Percentiles rank a stretch among this genome's conserved stretches.
Conservation (phyloP, 2,797 vertebrate genomes). For the Potorous gilbertii region DNA sequence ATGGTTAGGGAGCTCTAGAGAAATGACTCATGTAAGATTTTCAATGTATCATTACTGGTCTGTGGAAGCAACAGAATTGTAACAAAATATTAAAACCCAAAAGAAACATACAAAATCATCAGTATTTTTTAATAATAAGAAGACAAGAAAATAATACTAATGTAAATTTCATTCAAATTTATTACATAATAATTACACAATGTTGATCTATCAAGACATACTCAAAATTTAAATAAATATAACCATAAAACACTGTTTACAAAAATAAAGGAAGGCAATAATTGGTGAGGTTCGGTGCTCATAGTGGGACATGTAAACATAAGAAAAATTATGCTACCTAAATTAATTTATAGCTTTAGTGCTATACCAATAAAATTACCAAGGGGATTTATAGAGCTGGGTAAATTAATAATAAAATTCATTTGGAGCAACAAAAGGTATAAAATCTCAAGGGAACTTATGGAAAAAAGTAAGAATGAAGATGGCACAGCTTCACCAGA, state of each 20-base stretch:
- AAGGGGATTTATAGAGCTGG: background rate
- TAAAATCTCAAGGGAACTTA: background rate
- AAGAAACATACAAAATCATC: background rate
- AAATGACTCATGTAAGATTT: background rate
- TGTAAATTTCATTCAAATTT: background rate
- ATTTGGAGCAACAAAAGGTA: background rate
- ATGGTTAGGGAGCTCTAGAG: background rate
- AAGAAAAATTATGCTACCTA: background rate
- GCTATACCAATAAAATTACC: background rate
- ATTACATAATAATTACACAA: background rate
- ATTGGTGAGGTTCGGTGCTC: background rate
- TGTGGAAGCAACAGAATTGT: background rate
- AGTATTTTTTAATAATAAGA: background rate
- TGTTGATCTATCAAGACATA: background rate
- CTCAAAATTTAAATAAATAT: background rate
- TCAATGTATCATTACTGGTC: background rate
- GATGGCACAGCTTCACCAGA: background rate
- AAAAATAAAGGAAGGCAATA: background rate
- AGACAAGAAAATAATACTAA: background rate
- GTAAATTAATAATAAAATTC: conserved; percentile 4
- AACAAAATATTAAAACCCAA: background rate
- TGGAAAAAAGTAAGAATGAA: background rate
- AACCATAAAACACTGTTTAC: background rate
- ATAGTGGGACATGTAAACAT: background rate
- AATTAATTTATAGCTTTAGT: conserved; percentile 4